Evolutionary conservation across 2,113 vertebrate genomes (phyloP).

Genomic region (Pampusana beccarii): DNA sequence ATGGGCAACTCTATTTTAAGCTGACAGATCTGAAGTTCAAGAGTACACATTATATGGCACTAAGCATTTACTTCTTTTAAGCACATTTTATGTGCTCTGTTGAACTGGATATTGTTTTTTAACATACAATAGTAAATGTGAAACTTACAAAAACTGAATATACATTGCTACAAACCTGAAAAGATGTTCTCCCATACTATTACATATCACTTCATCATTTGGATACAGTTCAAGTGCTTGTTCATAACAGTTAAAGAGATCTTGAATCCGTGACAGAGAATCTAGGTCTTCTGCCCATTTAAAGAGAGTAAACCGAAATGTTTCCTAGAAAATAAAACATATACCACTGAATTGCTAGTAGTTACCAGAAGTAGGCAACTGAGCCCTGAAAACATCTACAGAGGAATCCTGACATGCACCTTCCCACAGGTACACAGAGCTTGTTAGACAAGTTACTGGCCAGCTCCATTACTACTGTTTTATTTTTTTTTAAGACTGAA

Average conservation of each 20-base stretch:
- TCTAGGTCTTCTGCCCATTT: slow-evolving; percentile 95
- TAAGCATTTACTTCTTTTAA: not conserved
- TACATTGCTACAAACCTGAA: slow-evolving; percentile 83
- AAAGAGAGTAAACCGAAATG: slow-evolving; percentile 93
- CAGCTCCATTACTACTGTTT: not conserved
- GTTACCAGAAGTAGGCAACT: not conserved
- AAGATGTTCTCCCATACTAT: slow-evolving; percentile 98
- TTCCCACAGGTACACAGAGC: not conserved
- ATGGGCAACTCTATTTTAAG: not conserved
- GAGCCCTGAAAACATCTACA: not conserved
- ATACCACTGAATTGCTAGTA: not conserved
- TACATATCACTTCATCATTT: slow-evolving; percentile 92
- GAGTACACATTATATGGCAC: not conserved
- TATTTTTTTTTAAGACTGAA: not conserved
- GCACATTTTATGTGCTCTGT: not conserved
- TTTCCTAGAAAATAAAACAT: slow-evolving; percentile 79
- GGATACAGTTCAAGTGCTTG: slow-evolving; percentile 95
- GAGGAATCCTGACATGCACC: not conserved
- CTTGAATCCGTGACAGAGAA: slow-evolving; percentile 86
- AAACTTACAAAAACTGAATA: not conserved
- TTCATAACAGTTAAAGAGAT: slow-evolving; percentile 94
- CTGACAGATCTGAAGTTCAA: not conserved
- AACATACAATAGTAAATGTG: not conserved
- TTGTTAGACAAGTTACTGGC: not conserved
- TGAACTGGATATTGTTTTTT: not conserved